Evolutionary conservation across 2,888 invertebrate genomes (phyloP).

Genomic region (Macaria notata): DNA sequence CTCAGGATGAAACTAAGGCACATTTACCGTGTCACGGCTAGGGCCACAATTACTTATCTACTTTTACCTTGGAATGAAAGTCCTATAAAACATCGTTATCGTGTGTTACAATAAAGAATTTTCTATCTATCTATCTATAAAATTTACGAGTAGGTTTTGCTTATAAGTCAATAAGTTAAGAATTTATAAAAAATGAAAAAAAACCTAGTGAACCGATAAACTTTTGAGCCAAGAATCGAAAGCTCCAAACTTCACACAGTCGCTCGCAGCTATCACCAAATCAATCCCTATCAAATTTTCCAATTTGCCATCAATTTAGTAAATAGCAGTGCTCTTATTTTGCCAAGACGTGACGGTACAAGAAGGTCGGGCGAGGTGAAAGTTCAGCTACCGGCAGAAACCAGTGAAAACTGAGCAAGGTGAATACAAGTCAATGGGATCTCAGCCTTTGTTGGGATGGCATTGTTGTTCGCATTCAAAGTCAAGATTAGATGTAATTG

Average conservation of each 20-base stretch:
- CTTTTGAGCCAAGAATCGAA: not conserved
- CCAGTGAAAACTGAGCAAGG: slow-evolving; percentile 51
- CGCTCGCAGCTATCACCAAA: slow-evolving; percentile 5
- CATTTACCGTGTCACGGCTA: no score
- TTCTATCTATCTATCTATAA: no score
- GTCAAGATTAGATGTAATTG: slow-evolving; percentile 24
- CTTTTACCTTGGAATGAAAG: no score
- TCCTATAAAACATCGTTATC: no score
- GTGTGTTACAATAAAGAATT: no score
- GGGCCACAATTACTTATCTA: no score
- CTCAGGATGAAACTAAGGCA: no score
- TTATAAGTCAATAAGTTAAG: no score
- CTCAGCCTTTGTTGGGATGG: slow-evolving; percentile 26
- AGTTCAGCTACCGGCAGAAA: slow-evolving; percentile 50
- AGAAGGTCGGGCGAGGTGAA: slow-evolving; percentile 60
- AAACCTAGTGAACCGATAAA: no score
- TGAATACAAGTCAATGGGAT: slow-evolving; percentile 33
- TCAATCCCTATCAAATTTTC: slow-evolving; percentile 17
- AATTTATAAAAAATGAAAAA: no score
- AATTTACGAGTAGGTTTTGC: no score
- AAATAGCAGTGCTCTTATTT: slow-evolving; percentile 28
- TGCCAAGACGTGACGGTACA: slow-evolving; percentile 43
- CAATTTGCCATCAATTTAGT: slow-evolving; percentile 29
- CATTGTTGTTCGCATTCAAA: slow-evolving; percentile 21
- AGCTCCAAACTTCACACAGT: slow-evolving; percentile 1